Evolutionary conservation across 2,888 invertebrate genomes (phyloP), one percentile per base, ranked within the genome.

Genomic region (Hirtodrosophila alboralis): DNA sequence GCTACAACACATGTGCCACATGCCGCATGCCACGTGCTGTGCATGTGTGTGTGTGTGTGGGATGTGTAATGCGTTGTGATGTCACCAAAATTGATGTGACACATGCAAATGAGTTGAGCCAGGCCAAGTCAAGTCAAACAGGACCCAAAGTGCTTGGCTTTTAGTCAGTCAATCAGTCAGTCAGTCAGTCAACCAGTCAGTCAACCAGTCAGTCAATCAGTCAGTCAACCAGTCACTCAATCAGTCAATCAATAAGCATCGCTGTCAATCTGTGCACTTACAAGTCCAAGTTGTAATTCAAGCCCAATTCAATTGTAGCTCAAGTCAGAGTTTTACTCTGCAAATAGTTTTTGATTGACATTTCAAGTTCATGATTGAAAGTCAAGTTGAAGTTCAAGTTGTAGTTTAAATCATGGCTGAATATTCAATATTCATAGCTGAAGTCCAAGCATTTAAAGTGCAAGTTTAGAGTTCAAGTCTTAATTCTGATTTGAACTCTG

Each of bases 1-100:
- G 54, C 28, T 16, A 52, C 26, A n/a, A 51, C 48, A 45, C 43
- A 21, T 5, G 18, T 43, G 33, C 36, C 44, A 49, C 23, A 40
- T 28, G 30, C 18, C 18, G 5, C 18, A 21, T 21, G 18, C 18
- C 16, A 27, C 34, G 33, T 41, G 21, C 14, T 27, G 26, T 23
- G 14, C 7, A 26, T 26, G 36, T 41, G 36, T 16, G 48, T 31
- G 34, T 28, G 27, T 37, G 38, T 38, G 48, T 37, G 37, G 8
- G 36, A 52, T 70, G 59, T 56, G 41, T 4, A 8, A 58, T 43
- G 57, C 41, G 69, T 51, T 66, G 59, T 43, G 58, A 44, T 73
- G 69, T 73, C 69, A 60, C 60, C 70, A 63, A 67, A 77, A 53
- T 68, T 74, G 77, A 80, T 78, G 78, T 80, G 81, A 75, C 78